Percentiles rank a stretch among this genome's conserved stretches.
These are phyloP conservation scores for Tragelaphus scriptus DNA, from an alignment of 2,113 vertebrate species.

Conservation along the genomic window DNA sequence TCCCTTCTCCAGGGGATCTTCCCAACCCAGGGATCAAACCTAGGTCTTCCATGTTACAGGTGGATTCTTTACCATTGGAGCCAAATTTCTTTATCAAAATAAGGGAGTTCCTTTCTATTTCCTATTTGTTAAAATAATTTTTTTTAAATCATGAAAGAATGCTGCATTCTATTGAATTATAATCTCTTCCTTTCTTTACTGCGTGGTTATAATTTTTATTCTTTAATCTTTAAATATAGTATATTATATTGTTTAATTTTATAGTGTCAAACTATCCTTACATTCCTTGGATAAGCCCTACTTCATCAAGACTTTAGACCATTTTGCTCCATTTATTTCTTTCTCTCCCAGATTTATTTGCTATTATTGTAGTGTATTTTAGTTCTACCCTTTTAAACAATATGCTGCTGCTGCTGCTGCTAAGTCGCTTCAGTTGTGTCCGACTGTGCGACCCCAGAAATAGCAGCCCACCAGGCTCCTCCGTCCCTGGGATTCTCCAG, in stretches of 20 bases:
- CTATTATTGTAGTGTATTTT: neutral
- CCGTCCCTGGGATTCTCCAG: too few relatives aligned
- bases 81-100: neutral
- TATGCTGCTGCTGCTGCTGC: too few relatives aligned
- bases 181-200: neutral
- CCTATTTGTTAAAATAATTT: neutral
- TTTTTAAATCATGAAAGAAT: neutral
- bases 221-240: neutral
- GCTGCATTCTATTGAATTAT: neutral
- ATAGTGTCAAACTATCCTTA: neutral
- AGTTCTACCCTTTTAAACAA: neutral
- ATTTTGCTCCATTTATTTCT: neutral
- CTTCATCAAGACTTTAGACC: neutral
- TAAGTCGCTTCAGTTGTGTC: too few relatives aligned
- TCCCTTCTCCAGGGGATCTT: neutral
- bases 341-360: neutral
- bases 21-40: neutral
- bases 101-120: neutral
- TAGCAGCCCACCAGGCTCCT: too few relatives aligned
- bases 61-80: neutral
- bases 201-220: neutral
- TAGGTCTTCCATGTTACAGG: neutral
- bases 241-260: neutral
- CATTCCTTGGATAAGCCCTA: neutral
- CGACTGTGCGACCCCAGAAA: too few relatives aligned